Conservation (phyloP, 2,888 invertebrate species). For the Synergus japonicus region DNA sequence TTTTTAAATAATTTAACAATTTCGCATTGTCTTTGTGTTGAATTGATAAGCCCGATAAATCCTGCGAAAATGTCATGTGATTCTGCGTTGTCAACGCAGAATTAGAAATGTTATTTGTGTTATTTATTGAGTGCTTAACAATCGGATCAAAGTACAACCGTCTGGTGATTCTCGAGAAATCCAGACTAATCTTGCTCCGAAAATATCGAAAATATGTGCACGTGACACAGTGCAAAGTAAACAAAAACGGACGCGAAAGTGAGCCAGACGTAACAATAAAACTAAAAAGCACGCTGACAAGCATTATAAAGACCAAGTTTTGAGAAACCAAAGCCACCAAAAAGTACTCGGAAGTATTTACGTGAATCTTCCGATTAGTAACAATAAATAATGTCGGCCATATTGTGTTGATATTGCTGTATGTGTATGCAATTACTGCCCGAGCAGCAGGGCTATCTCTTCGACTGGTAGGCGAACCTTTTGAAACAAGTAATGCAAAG, state of each 20-base stretch:
- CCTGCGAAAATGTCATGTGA: neutral
- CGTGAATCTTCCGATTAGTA: neutral
- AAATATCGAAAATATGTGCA: constrained; percentile 10
- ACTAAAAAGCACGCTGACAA: neutral
- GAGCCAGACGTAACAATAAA: neutral
- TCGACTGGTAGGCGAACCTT: constrained; percentile 66
- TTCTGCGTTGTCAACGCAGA: neutral
- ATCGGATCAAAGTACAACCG: neutral
- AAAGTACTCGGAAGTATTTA: neutral
- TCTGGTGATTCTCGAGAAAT: neutral
- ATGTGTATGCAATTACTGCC: constrained; percentile 50
- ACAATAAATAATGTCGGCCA: constrained; percentile 52
- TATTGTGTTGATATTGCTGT: constrained; percentile 63
- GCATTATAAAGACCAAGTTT: neutral
- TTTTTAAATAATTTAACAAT: neutral
- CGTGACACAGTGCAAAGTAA: constrained; percentile 1
- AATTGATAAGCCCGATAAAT: neutral
- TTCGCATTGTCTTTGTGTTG: neutral
- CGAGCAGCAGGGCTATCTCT: constrained; percentile 64
- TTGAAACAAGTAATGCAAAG: constrained; percentile 52
- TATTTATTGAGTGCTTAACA: neutral
- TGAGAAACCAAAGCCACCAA: neutral
- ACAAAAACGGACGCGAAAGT: neutral
- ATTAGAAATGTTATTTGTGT: neutral
- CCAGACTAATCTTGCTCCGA: neutral